These are phyloP conservation scores for Arvicanthis niloticus DNA, from an alignment of 2,113 vertebrate genomes.

Conservation along the genomic window DNA sequence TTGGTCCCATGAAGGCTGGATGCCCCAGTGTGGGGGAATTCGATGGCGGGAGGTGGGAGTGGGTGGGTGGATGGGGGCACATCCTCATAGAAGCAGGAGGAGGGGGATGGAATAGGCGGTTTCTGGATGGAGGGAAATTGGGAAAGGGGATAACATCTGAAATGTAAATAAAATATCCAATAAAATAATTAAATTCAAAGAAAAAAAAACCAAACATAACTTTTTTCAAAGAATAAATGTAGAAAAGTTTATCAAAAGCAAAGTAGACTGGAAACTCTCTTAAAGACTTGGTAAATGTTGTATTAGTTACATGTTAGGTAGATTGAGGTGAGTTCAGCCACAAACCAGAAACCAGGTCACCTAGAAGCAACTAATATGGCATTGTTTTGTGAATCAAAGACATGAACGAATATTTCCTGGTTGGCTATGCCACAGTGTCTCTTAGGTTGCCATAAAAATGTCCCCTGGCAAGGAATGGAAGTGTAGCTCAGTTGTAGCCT, in stretches of 20 bases:
- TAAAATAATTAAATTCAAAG: too few species aligned
- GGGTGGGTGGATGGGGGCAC: too few species aligned
- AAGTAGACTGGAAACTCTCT: not conserved
- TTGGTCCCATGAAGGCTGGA: too few species aligned
- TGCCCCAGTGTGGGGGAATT: too few species aligned
- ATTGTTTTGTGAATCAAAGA: not conserved
- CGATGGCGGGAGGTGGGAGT: too few species aligned
- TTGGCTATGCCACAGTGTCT: not conserved
- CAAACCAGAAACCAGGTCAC: not conserved
- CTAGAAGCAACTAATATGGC: not conserved
- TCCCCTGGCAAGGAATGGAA: not conserved
- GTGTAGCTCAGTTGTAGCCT: not conserved
- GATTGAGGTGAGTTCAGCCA: not conserved
- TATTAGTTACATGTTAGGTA: not conserved
- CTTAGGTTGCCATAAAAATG: not conserved
- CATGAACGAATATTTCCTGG: not conserved
- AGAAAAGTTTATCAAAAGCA: not conserved
- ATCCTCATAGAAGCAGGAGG: too few species aligned
- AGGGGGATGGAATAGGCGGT: too few species aligned
- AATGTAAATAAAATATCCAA: too few species aligned
- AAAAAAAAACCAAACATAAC: not conserved
- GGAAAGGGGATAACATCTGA: too few species aligned
- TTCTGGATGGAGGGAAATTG: too few species aligned
- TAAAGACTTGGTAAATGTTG: not conserved
- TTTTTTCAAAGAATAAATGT: not conserved